phyloP scores from a whole-genome alignment of 2,113 vertebrate genomes.

The Bambusicola thoracicus region DNA sequence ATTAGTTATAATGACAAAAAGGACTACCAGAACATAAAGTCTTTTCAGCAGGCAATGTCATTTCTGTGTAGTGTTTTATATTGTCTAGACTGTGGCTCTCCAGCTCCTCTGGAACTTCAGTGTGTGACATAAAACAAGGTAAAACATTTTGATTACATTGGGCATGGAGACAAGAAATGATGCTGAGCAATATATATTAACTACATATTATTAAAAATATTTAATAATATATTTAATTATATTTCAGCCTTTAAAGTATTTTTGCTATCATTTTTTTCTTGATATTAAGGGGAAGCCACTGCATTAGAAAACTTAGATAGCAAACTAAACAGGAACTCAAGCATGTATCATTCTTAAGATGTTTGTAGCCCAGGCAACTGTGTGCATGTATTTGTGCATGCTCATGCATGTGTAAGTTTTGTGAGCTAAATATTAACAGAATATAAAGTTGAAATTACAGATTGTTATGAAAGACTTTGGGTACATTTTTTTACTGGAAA shows the following conservation, averaged over 20 bases:
- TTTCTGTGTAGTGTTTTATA: conserved; percentile 35
- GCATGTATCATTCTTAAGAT: background rate
- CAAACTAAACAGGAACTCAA: background rate
- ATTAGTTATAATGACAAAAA: conserved; percentile 70
- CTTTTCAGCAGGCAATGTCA: conserved; percentile 59
- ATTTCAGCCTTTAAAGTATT: background rate
- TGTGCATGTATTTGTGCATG: background rate
- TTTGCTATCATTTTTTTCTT: background rate
- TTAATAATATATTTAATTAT: too few relatives aligned
- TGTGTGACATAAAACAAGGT: conserved; percentile 25
- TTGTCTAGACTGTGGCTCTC: conserved; percentile 36
- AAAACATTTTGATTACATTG: conserved; percentile 35
- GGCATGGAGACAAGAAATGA: background rate
- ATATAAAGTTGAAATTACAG: background rate
- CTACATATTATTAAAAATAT: too few relatives aligned
- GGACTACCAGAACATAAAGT: conserved; percentile 29
- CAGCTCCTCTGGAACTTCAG: background rate
- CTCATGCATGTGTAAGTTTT: background rate
- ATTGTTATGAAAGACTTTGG: background rate
- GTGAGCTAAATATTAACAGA: background rate
- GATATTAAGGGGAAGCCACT: background rate
- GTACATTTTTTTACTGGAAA: background rate
- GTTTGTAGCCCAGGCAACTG: background rate
- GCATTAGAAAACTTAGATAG: background rate
- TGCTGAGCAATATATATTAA: conserved; percentile 23